These are phyloP conservation scores for Meriones unguiculatus DNA, from an alignment of 2,113 vertebrate genomes.

Conservation along the genomic window DNA sequence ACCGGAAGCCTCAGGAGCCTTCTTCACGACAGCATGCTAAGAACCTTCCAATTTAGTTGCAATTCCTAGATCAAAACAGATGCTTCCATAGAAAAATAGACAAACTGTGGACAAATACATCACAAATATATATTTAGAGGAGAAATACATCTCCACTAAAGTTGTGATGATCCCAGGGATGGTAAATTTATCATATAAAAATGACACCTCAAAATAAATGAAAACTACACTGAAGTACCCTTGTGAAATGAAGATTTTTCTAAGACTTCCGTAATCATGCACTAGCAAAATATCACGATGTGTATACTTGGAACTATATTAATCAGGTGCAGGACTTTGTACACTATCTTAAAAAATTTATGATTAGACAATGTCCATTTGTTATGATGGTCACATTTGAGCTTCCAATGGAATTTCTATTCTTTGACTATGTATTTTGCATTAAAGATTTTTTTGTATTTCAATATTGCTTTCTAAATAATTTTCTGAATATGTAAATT, in stretches of 20 bases:
- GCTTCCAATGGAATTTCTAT: not conserved
- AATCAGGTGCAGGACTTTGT: not conserved
- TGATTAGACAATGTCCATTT: not conserved
- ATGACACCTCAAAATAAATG: not conserved
- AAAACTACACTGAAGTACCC: not conserved
- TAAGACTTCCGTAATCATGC: not conserved
- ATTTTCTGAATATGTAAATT: not conserved
- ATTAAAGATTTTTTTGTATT: not conserved
- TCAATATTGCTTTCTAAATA: not conserved
- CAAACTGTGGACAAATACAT: not conserved
- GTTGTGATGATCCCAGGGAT: not conserved
- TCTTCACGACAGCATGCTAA: not conserved
- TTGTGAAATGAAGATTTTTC: not conserved
- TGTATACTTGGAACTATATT: not conserved
- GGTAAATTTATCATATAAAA: not conserved
- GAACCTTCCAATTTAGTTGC: not conserved
- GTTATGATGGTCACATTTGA: not conserved
- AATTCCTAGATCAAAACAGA: not conserved
- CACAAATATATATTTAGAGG: not conserved
- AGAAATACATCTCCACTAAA: not conserved
- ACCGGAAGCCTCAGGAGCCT: not conserved
- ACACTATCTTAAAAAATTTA: not conserved
- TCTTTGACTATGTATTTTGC: not conserved
- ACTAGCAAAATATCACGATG: not conserved
- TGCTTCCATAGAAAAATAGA: not conserved